Percentiles rank a stretch among this genome's conserved stretches.
Conservation (phyloP, 2,113 vertebrate species). For the Stegastes partitus region DNA sequence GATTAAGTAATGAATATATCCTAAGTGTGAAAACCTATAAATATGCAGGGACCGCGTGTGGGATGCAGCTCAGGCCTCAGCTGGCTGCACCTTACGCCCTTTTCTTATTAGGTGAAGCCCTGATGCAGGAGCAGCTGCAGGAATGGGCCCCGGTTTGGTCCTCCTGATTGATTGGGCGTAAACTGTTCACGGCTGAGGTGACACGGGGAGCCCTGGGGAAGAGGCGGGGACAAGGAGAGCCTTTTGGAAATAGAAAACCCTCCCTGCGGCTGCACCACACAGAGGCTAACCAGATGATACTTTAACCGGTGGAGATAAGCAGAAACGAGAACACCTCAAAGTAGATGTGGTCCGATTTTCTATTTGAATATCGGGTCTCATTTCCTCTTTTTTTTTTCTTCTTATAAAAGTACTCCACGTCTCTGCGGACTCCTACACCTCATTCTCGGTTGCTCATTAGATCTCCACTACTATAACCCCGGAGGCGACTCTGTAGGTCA, state of each 20-base stretch:
- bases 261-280: slow-evolving; percentile 29
- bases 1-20: slow-evolving; percentile 35
- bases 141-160: slow-evolving; percentile 53
- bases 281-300: slow-evolving; percentile 40
- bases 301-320: slow-evolving; percentile 34
- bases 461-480: slow-evolving; percentile 18
- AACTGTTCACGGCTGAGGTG: slow-evolving; percentile 79
- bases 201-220: slow-evolving; percentile 71
- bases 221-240: slow-evolving; percentile 42
- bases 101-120: slow-evolving; percentile 66
- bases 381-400: slow-evolving; percentile 11
- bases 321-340: slow-evolving; percentile 21
- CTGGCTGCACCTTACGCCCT: slow-evolving; percentile 52
- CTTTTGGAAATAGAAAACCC: slow-evolving; percentile 57
- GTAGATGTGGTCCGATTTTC: slow-evolving; percentile 10
- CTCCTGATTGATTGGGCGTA: slow-evolving; percentile 79
- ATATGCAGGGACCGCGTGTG: slow-evolving; percentile 22
- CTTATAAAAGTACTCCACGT: neutral
- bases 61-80: slow-evolving; percentile 60
- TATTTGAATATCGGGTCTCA: no score
- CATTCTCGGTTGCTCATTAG: slow-evolving; percentile 36
- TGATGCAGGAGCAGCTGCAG: slow-evolving; percentile 76
- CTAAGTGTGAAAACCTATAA: slow-evolving; percentile 36
- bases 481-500: slow-evolving; percentile 18
- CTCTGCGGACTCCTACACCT: slow-evolving; percentile 7